These are phyloP conservation scores for Lapara coniferarum DNA, from an alignment of 2,888 invertebrate species.

Conservation along the genomic window DNA sequence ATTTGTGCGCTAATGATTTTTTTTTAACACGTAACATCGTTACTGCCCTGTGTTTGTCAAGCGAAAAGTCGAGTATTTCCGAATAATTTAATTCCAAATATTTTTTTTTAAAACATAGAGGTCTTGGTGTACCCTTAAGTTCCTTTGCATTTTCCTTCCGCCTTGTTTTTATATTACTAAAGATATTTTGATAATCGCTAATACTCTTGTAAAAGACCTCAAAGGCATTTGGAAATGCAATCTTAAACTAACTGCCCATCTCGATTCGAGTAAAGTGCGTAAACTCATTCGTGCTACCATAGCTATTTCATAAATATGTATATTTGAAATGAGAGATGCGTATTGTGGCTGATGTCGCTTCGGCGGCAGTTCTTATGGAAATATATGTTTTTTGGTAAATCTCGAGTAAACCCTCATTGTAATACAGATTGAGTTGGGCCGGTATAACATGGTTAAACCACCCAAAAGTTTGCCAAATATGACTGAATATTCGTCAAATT, in stretches of 20 bases:
- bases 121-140: no score
- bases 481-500: conserved; percentile 35
- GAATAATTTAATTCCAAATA: no score
- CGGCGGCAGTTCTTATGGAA: conserved; percentile 20
- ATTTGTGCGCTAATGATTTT: no score
- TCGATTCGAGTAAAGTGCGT: background rate
- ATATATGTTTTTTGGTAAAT: conserved; percentile 4
- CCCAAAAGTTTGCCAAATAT: conserved; percentile 35
- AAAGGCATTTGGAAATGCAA: no score
- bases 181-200: background rate
- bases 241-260: background rate
- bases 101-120: no score
- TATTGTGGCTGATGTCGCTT: conserved; percentile 7
- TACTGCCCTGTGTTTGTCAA: no score
- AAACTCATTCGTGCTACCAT: conserved; percentile 5
- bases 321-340: conserved; percentile 15
- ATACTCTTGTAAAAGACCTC: no score
- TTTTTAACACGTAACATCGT: no score
- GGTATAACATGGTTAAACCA: conserved; percentile 29
- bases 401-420: conserved; percentile 10
- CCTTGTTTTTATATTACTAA: background rate
- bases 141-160: no score
- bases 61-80: no score
- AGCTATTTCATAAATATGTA: conserved; percentile 21
- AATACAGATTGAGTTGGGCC: conserved; percentile 20